These are phyloP conservation scores for Florisuga fusca DNA, from an alignment of 2,797 vertebrate species.

Conservation along the genomic window DNA sequence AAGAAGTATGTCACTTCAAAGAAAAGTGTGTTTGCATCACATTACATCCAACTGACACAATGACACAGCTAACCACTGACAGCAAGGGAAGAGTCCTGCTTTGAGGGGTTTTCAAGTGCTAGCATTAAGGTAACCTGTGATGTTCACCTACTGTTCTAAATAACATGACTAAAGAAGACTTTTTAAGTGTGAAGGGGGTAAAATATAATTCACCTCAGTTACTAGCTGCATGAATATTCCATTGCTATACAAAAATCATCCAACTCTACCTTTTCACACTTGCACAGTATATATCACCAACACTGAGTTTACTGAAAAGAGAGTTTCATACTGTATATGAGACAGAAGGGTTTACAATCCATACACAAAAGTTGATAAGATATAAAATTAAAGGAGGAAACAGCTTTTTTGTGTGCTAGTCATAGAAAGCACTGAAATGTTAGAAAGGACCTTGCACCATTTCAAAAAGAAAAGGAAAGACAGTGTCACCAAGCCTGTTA, in stretches of 20 bases:
- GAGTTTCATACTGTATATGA: neutral
- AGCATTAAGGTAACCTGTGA: neutral
- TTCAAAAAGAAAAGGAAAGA: neutral
- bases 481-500: neutral
- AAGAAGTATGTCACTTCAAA: neutral
- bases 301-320: neutral
- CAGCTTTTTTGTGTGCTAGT: neutral
- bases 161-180: neutral
- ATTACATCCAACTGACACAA: neutral
- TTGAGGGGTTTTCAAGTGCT: neutral
- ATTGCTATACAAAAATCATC: conserved; percentile 14
- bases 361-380: neutral
- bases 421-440: neutral
- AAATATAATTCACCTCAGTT: neutral
- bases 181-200: neutral
- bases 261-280: conserved; percentile 5
- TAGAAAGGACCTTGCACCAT: neutral
- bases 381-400: neutral
- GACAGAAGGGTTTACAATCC: neutral
- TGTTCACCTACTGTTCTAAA: neutral
- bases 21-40: neutral
- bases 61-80: neutral
- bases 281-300: neutral
- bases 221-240: neutral
- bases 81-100: neutral